A percentile compares a stretch with the other conserved stretches of the same genome.
Evolutionary conservation across 2,888 invertebrate species (phyloP).

Genomic region (Adineta ricciae): DNA sequence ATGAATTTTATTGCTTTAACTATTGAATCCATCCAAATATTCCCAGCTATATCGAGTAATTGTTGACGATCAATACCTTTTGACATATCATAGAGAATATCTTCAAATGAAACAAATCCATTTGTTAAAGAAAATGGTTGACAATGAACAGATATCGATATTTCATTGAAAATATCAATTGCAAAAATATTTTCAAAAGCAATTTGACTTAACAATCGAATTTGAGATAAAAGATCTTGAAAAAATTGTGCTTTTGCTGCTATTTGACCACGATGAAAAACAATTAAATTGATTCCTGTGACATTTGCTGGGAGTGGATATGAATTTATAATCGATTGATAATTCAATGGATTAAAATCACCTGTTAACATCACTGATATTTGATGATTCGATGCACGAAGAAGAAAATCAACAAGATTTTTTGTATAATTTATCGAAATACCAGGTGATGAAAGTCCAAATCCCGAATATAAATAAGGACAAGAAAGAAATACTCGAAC

Average conservation of each 20-base stretch:
- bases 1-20: background rate
- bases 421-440: background rate
- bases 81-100: background rate
- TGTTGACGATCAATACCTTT: background rate
- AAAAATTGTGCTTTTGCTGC: background rate
- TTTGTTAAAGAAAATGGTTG: background rate
- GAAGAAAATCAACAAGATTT: background rate
- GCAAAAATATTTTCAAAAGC: background rate
- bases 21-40: background rate
- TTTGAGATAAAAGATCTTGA: background rate
- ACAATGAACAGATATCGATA: background rate
- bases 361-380: background rate
- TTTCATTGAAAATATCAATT: background rate
- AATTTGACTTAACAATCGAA: background rate
- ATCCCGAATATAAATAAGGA: background rate
- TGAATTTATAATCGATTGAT: background rate
- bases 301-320: background rate
- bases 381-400: background rate
- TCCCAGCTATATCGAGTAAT: background rate
- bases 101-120: background rate
- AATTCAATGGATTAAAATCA: background rate
- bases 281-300: background rate
- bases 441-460: background rate
- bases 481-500: background rate
- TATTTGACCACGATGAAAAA: background rate